Base-by-base conservation (phyloP, 2,888 invertebrate genomes). In the Digitonthophagus gazella region DNA sequence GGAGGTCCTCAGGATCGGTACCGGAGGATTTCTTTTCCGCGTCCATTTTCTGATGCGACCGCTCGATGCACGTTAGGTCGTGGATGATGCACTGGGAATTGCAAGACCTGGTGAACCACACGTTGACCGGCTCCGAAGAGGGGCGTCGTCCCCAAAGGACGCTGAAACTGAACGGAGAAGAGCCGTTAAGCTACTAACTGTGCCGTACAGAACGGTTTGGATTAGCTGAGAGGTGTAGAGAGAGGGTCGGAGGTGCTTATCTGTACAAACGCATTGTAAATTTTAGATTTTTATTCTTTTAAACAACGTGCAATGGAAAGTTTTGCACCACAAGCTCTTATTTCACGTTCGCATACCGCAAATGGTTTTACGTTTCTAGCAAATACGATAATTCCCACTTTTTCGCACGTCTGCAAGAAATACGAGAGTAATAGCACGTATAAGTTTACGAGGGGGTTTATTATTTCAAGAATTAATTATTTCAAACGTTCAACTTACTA, bases 91-190 rank as follows among this genome's bases (percentile, higher is more conserved):
- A 80, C 68, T 78, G 76, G 65, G 78, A 18, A 55, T 71, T 75
- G 57, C 61, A 70, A 58, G 56, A 74, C 11, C 44, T 63, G 16
- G 61, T 63, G 14, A 63, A 63, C 67, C 67, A 67, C 16, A 63
- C 63, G 19, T 64, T 44, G 28, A 67, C 63, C 19, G 69, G 67
- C 68, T 58, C 69, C 16, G 28, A 58, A 64, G 16, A 69, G 15
- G 78, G 74, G 78, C 67, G 44, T 19, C 63, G 20, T 61, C 63
- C 76, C 80, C 80, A 80, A 69, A 80, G 79, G 66, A 77, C 77
- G 71, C 77, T 77, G 73, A 81, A 82, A 79, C 82, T 81, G 74
- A 69, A 77, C 61, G 20, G 18, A 4, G 22, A 4, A 66, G 56
- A 6, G 16, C 11, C 58, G 18, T 44, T 44, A 44, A 44, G 11